phyloP scores from a whole-genome alignment of 2,888 invertebrate species.

The Scaptomyza flava region DNA sequence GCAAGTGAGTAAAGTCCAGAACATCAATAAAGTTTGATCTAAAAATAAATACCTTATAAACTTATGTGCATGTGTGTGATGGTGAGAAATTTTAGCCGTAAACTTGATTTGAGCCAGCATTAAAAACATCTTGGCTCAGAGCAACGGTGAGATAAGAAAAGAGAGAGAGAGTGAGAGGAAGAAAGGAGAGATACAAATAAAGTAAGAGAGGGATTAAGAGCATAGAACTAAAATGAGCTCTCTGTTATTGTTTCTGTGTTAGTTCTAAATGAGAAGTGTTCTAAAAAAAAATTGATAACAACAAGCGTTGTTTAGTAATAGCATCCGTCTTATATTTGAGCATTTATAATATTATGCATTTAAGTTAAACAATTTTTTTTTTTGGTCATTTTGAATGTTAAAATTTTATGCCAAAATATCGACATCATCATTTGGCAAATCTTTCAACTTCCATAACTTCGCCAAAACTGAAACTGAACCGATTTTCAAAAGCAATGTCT shows the following conservation, averaged over 20 bases:
- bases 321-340: not conserved
- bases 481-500: too few species aligned
- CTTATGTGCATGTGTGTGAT: not conserved
- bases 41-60: constrained; percentile 10
- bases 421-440: too few species aligned
- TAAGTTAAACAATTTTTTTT: not conserved
- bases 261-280: not conserved
- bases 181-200: not conserved
- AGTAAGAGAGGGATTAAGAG: not conserved
- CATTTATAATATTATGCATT: too few species aligned
- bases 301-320: not conserved
- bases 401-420: too few species aligned
- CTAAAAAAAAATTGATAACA: not conserved
- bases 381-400: not conserved
- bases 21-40: constrained; percentile 29
- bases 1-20: constrained; percentile 62
- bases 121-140: not conserved
- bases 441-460: too few species aligned
- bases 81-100: constrained; percentile 20
- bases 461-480: too few species aligned
- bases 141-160: not conserved
- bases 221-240: constrained; percentile 5
- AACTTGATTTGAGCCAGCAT: constrained; percentile 44
- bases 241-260: constrained; percentile 40
- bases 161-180: not conserved